phyloP scores from a whole-genome alignment of 2,797 vertebrate species.

The Spinibarbus caldwelli region DNA sequence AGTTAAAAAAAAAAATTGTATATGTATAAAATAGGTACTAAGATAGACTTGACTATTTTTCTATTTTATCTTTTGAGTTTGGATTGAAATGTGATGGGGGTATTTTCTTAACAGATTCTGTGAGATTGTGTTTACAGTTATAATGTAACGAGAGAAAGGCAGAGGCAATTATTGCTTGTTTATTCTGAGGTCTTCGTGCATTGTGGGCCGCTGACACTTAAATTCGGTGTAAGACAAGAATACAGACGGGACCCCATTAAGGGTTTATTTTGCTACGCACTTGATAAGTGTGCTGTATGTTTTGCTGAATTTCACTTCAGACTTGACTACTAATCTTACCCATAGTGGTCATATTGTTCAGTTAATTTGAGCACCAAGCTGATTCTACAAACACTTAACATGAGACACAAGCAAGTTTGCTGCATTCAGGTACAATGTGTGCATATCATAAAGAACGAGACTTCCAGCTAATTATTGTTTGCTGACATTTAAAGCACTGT shows the following conservation, averaged over 20 bases:
- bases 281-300: background rate
- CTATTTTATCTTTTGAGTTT: background rate
- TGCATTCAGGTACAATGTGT: conserved; percentile 14
- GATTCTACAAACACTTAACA: background rate
- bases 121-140: conserved; percentile 21
- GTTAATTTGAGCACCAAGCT: conserved; percentile 27
- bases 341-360: conserved; percentile 1
- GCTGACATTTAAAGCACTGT: conserved; percentile 29
- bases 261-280: conserved; percentile 1
- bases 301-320: conserved; percentile 24
- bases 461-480: conserved; percentile 13
- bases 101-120: background rate
- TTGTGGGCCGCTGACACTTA: background rate
- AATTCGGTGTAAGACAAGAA: background rate
- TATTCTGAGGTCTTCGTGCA: background rate
- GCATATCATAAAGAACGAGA: background rate
- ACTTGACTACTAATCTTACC: conserved; percentile 1
- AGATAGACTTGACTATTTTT: too few relatives aligned
- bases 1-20: background rate
- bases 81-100: conserved; percentile 2
- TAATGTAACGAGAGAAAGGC: background rate
- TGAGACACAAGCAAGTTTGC: conserved; percentile 22
- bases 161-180: background rate
- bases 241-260: background rate
- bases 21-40: background rate